Conservation (phyloP, 2,797 vertebrate genomes). For the Potorous gilbertii region DNA sequence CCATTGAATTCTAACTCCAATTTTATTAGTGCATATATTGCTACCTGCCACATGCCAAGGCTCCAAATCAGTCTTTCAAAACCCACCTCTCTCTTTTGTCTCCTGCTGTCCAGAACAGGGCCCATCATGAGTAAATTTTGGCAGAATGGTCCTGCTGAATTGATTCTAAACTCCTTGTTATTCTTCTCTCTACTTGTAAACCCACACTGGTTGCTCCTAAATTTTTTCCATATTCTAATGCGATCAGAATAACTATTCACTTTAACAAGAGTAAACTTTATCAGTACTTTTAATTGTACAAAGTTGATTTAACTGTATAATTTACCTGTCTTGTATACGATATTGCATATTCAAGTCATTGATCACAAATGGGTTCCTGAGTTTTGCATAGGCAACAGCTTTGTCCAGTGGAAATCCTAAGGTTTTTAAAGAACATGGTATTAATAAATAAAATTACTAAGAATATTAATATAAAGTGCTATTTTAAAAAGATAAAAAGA, state of each 20-base stretch:
- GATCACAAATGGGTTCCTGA: constrained; percentile 93
- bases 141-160: neutral
- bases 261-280: neutral
- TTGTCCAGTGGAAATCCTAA: constrained; percentile 94
- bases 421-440: constrained; percentile 57
- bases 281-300: neutral
- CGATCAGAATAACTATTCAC: neutral
- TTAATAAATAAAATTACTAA: constrained; percentile 54
- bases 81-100: neutral
- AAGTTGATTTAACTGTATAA: constrained; percentile 32
- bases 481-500: neutral
- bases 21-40: neutral
- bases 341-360: constrained; percentile 95
- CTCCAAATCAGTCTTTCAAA: neutral
- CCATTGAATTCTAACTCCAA: neutral
- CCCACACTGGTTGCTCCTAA: neutral
- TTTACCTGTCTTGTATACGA: constrained; percentile 93
- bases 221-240: neutral
- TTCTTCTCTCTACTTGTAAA: neutral
- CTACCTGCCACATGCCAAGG: neutral
- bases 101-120: neutral
- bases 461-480: neutral
- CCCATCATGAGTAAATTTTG: neutral
- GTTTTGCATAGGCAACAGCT: constrained; percentile 93
- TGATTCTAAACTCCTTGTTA: neutral